Percentiles rank a stretch among this genome's conserved stretches.
These are phyloP conservation scores for Hypomecis atomaria DNA, from an alignment of 2,888 invertebrate species.

Conservation along the genomic window DNA sequence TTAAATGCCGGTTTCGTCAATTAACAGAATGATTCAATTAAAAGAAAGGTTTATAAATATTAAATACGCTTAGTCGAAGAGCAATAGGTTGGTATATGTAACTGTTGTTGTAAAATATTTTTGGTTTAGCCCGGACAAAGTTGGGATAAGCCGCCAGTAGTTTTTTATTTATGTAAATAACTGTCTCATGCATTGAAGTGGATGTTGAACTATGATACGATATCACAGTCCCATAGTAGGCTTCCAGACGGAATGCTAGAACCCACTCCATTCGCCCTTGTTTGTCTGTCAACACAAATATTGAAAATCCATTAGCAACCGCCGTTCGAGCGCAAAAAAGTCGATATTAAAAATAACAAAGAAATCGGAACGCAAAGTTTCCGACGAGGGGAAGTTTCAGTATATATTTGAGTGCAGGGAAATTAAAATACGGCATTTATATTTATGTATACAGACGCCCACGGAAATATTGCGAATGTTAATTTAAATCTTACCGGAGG, in stretches of 20 bases:
- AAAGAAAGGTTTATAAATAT: too few relatives aligned
- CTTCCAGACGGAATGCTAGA: conserved; percentile 57
- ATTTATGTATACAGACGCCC: conserved; percentile 22
- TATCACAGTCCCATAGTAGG: conserved; percentile 42
- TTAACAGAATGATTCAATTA: too few relatives aligned
- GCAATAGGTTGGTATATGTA: too few relatives aligned
- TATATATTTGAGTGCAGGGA: conserved; percentile 54
- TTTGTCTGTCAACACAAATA: conserved; percentile 81
- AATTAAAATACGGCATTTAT: conserved; percentile 43
- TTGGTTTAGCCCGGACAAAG: too few relatives aligned
- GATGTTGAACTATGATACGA: background rate
- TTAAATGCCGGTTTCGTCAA: too few relatives aligned
- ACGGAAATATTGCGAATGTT: conserved; percentile 21
- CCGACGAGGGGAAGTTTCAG: conserved; percentile 59
- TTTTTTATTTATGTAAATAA: too few relatives aligned
- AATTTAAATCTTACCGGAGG: conserved; percentile 17
- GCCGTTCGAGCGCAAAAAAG: conserved; percentile 71
- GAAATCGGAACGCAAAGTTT: conserved; percentile 69
- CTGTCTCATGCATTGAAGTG: too few relatives aligned
- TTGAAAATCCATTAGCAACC: conserved; percentile 82
- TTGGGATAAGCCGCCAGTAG: too few relatives aligned
- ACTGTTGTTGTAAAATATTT: too few relatives aligned
- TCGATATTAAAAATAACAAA: conserved; percentile 79
- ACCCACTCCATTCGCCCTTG: conserved; percentile 71
- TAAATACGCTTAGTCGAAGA: too few relatives aligned